These are phyloP conservation scores for Eulemur rufifrons DNA, from an alignment of 2,113 vertebrate species.

Conservation along the genomic window DNA sequence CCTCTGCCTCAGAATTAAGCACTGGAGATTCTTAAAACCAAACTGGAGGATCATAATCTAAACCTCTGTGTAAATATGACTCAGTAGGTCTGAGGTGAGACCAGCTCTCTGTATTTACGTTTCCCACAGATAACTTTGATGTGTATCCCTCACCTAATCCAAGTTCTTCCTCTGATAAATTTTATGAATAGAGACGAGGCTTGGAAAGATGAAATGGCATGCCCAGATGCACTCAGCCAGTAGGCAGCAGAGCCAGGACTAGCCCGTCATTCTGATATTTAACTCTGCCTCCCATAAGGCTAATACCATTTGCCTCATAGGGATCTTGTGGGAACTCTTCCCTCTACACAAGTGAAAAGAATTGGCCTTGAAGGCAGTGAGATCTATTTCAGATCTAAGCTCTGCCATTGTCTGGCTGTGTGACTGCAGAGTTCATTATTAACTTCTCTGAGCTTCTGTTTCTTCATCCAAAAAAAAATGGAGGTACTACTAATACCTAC, in stretches of 20 bases:
- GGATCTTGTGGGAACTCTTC: background rate
- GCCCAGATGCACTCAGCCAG: background rate
- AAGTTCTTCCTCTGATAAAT: background rate
- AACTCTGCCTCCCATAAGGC: background rate
- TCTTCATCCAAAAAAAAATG: background rate
- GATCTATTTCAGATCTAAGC: background rate
- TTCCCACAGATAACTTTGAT: conserved; percentile 14
- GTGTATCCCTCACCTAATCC: background rate
- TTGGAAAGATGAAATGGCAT: background rate
- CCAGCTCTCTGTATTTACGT: background rate
- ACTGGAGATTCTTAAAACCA: background rate
- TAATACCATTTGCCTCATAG: background rate
- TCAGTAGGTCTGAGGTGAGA: background rate
- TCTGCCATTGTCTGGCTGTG: background rate
- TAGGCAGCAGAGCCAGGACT: background rate
- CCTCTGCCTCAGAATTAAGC: background rate
- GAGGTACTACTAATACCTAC: background rate
- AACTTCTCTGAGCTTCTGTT: background rate
- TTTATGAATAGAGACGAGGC: background rate
- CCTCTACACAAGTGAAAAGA: background rate
- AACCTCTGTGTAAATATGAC: background rate
- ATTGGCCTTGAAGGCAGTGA: background rate
- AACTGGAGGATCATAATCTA: background rate
- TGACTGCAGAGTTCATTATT: background rate
- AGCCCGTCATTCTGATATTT: background rate